phyloP scores from a whole-genome alignment of 2,113 vertebrate genomes.

The Pygathrix nemaeus region DNA sequence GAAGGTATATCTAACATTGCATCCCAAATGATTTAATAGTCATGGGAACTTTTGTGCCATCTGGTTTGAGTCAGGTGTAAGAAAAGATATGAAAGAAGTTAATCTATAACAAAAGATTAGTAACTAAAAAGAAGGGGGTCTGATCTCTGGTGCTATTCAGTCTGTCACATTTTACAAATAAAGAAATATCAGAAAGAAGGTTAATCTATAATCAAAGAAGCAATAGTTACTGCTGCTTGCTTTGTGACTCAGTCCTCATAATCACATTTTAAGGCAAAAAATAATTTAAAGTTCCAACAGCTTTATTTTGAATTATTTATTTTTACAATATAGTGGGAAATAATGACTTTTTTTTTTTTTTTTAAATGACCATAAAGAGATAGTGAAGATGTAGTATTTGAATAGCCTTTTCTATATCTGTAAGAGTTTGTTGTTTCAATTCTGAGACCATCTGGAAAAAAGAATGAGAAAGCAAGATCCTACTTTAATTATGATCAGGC shows the following conservation, averaged over 20 bases:
- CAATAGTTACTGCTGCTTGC: not conserved
- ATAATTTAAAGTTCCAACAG: not conserved
- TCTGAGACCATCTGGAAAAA: not conserved
- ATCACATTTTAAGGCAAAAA: not conserved
- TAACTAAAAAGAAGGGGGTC: not conserved
- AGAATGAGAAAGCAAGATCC: not conserved
- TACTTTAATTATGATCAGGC: not conserved
- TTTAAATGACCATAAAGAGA: not conserved
- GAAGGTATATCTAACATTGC: not conserved
- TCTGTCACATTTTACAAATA: not conserved
- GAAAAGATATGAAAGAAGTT: not conserved
- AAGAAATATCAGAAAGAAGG: not conserved
- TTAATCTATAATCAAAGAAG: not conserved
- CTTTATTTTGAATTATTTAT: not conserved
- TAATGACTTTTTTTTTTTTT: too few species aligned
- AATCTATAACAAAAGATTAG: not conserved
- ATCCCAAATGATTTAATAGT: not conserved
- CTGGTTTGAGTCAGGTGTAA: not conserved
- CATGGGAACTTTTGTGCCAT: not conserved
- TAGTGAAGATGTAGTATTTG: not conserved
- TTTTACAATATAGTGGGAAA: not conserved
- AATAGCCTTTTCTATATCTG: not conserved
- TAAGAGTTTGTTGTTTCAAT: not conserved
- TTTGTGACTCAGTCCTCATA: not conserved
- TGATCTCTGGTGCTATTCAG: not conserved